phyloP scores from a whole-genome alignment of 2,113 vertebrate species.

The Sula dactylatra region DNA sequence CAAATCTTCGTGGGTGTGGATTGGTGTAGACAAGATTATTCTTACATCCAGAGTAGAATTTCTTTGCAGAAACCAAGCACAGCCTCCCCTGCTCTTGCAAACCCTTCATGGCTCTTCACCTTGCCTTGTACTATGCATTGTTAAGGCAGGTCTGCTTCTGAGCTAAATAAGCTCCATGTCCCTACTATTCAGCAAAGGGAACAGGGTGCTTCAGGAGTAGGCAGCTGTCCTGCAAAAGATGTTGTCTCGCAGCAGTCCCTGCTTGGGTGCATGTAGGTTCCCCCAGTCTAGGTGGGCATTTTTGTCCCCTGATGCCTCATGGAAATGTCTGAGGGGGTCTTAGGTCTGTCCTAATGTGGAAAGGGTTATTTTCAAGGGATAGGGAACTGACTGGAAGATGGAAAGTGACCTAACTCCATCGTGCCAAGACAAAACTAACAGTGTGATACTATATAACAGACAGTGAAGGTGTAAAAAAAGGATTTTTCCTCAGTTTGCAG shows the following conservation, averaged over 20 bases:
- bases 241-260: background rate
- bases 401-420: background rate
- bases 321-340: background rate
- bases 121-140: background rate
- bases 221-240: background rate
- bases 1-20: background rate
- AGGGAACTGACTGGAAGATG: background rate
- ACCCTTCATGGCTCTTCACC: background rate
- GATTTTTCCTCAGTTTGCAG: background rate
- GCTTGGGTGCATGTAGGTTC: background rate
- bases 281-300: background rate
- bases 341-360: background rate
- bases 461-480: background rate
- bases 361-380: background rate
- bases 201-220: background rate
- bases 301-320: background rate
- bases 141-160: background rate
- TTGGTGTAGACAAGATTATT: background rate
- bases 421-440: background rate
- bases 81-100: background rate
- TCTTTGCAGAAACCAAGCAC: background rate
- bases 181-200: background rate
- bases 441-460: background rate
- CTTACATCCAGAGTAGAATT: background rate
- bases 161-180: background rate